Conservation (phyloP, 2,113 vertebrate genomes). For the Oryzias woworae region DNA sequence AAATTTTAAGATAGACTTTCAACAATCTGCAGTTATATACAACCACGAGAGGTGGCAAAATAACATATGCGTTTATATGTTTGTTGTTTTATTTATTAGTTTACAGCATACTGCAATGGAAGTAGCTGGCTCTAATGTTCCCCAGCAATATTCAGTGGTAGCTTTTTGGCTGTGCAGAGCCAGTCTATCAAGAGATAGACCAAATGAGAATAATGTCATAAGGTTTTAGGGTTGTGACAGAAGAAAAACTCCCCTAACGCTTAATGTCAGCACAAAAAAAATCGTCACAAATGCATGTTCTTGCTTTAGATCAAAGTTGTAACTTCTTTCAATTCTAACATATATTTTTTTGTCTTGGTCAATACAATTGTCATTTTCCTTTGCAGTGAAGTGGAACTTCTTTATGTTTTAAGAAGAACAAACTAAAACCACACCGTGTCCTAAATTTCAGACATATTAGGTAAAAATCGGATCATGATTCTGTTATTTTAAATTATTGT, state of each 20-base stretch:
- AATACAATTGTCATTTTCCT: conserved; percentile 10
- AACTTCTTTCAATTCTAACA: neutral
- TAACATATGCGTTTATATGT: conserved; percentile 9
- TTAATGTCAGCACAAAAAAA: conserved; percentile 7
- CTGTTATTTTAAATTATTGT: neutral
- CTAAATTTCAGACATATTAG: neutral
- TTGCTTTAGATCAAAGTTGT: conserved; percentile 18
- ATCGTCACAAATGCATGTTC: conserved; percentile 12
- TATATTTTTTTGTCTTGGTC: neutral
- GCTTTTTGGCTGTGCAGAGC: neutral
- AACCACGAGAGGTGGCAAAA: neutral
- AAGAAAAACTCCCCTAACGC: neutral
- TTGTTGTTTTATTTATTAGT: conserved; percentile 37
- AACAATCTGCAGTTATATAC: neutral
- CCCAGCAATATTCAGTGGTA: conserved; percentile 3
- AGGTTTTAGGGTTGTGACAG: neutral
- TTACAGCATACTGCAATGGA: conserved; percentile 30
- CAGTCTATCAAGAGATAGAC: neutral
- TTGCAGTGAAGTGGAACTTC: neutral
- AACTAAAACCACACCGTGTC: neutral
- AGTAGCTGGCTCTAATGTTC: conserved; percentile 9
- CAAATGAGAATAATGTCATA: neutral
- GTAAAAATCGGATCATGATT: no score
- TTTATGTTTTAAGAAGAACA: neutral
- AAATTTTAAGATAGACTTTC: neutral